Evolutionary conservation across 2,797 vertebrate species (phyloP), one percentile per base, ranked within the genome.

Genomic region (Labeo calbasu): DNA sequence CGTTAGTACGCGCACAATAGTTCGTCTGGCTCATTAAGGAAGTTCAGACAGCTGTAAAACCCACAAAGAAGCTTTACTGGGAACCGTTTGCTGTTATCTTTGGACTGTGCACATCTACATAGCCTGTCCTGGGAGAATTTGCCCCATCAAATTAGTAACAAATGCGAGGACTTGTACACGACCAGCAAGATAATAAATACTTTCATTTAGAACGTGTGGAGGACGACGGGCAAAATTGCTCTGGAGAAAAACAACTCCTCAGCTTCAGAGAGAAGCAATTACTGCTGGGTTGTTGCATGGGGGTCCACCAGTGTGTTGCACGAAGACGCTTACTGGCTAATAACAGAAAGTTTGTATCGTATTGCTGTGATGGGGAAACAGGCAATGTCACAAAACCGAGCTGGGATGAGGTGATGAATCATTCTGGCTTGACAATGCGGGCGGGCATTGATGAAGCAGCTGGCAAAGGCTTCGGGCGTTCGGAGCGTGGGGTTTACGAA

Each of bases 391-490:
- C 36, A 40, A 77, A 83, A 59, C 78, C 8, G 46, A 50, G 66
- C 50, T 53, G 65, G 46, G 73, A 77, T 25, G 55, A 76, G 57
- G 79, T 36, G 80, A 86, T 89, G 76, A 86, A 87, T 89, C 84
- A 83, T 72, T 69, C 79, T 61, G 36, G 84, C 59, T 86, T 65
- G 79, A 78, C 79, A 69, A 51, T 23, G n/a, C 77, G 36, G 28
- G 59, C 15, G 32, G 69, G 50, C 75, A 82, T 80, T 85, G 84
- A 88, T 87, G 82, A 79, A 87, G 83, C 86, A 83, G 53, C 76
- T 86, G 72, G 76, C 77, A 73, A 63, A 79, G 57, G 75, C 84
- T 73, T 51, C 3, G 5, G 79, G 81, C 63, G 32, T 50, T 66
- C 2, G 59, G 17, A 23, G 21, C 46, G 53, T 50, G 79, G 79